Conservation (phyloP, 2,797 vertebrate genomes). For the Microtus californicus region DNA sequence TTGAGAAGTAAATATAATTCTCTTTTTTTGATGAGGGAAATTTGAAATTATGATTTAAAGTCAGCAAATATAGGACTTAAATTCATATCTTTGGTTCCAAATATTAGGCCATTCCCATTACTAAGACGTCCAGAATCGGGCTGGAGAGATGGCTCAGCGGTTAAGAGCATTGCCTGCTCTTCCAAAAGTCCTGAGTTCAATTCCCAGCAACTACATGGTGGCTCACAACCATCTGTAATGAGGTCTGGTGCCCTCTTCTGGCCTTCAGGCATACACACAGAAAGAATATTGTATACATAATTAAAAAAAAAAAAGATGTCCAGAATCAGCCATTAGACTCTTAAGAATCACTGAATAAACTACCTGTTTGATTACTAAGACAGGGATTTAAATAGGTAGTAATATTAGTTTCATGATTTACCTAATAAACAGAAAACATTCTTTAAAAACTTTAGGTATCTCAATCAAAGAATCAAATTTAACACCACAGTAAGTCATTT, state of each 20-base stretch:
- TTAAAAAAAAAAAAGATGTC: neutral
- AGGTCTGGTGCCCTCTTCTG: too few species aligned
- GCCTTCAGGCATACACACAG: too few species aligned
- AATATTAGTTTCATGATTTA: conserved; percentile 44
- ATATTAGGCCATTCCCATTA: conserved; percentile 1
- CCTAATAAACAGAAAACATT: conserved; percentile 39
- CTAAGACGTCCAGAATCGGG: neutral
- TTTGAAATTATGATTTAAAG: conserved; percentile 58
- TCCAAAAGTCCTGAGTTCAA: too few species aligned
- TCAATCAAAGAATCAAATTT: conserved; percentile 50
- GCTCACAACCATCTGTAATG: too few species aligned
- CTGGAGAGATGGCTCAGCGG: too few species aligned
- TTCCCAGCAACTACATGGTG: too few species aligned
- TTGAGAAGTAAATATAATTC: conserved; percentile 32
- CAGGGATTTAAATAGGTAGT: conserved; percentile 21
- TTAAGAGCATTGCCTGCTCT: too few species aligned
- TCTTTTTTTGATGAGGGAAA: conserved; percentile 43
- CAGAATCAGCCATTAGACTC: neutral
- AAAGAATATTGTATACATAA: too few species aligned
- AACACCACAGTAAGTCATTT: conserved; percentile 52
- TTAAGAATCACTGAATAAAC: conserved; percentile 48
- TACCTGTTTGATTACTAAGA: conserved; percentile 48
- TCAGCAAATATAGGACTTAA: conserved; percentile 35
- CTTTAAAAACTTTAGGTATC: conserved; percentile 13
- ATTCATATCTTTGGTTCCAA: conserved; percentile 16